Base-by-base conservation (phyloP, 2,113 vertebrate species). In the Tupaia tana region DNA sequence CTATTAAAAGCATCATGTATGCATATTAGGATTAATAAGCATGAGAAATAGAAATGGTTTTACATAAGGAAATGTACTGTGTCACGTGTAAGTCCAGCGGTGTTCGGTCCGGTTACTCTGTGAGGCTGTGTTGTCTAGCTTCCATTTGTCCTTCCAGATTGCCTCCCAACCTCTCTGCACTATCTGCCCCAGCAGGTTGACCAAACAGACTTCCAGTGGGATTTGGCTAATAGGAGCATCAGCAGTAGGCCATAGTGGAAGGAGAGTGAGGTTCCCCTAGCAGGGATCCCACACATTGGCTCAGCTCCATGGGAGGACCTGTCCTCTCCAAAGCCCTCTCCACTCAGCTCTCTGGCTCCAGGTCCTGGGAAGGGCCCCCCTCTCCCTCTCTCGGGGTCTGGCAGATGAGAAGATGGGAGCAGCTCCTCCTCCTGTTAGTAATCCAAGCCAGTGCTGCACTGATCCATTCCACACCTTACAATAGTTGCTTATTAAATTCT, bases 11-110 rank as follows among this genome's bases (percentile, higher is more conserved):
- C 43, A 43, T 52, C 74, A 18, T 63, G 20, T 63, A 59, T 67
- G 10, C 31, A 7, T 9, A 9, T 86, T 29, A 54, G 67, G 75
- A 73, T 80, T 18, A 79, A 18, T 24, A 19, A 14, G 6, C 31
- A 0, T 19, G 16, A 59, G 54, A 75, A 85, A 34, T 15, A 73
- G 67, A 80, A 54, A 86, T 75, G 1, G 11, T 20, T 78, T 89
- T 71, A 59, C 66, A 61, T 2, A 67, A 43, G n/a, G 27, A 29
- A 8, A 3, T 7, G 54, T 8, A 19, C 8, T 1, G 1, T 11
- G 12, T 12, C 7, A 0, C 6, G 2, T 58, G 22, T 9, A 54
- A 6, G 16, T 11, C 34, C 11, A 19, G 59, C 27, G 6, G 6
- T 24, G 56, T 70, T 16, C 7, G 61, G n/a, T 66, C 66, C 8